Evolutionary conservation across 2,888 invertebrate species (phyloP).

Genomic region (Nasonia oneida): DNA sequence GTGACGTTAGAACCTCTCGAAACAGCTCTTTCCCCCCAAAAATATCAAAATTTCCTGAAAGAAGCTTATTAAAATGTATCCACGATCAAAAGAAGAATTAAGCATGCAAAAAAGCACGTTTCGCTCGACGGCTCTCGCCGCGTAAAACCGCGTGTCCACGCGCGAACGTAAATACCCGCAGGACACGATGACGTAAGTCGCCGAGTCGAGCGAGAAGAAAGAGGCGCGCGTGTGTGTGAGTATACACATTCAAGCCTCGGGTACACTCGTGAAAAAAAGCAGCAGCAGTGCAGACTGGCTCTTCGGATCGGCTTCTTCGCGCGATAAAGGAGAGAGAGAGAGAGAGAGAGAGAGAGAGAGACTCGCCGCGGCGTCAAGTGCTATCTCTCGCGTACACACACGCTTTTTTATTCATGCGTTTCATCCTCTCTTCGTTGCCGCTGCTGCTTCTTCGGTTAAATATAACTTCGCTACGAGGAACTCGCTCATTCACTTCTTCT

Average conservation of each 20-base stretch:
- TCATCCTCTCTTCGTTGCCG: background rate
- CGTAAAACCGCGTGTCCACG: no score
- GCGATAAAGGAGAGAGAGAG: constrained; percentile 18
- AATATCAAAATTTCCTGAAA: no score
- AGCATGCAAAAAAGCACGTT: background rate
- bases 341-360: background rate
- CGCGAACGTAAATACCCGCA: constrained; percentile 60
- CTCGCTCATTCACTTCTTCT: constrained; percentile 36
- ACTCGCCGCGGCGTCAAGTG: background rate
- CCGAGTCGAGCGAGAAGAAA: constrained; percentile 7
- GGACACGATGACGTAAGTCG: constrained; percentile 60
- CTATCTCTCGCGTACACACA: constrained; percentile 5
- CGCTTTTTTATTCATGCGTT: background rate
- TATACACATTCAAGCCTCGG: background rate
- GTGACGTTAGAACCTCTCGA: background rate
- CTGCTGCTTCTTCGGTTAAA: background rate
- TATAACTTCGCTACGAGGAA: background rate
- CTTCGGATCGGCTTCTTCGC: background rate
- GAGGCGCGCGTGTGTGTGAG: background rate
- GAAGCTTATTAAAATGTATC: no score
- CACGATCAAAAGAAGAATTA: background rate
- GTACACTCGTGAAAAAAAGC: background rate
- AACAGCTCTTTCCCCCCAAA: background rate
- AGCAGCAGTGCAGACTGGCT: background rate
- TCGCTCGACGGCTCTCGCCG: background rate